These are phyloP conservation scores for Lumbricus terrestris DNA, from an alignment of 2,888 invertebrate genomes.

Conservation along the genomic window DNA sequence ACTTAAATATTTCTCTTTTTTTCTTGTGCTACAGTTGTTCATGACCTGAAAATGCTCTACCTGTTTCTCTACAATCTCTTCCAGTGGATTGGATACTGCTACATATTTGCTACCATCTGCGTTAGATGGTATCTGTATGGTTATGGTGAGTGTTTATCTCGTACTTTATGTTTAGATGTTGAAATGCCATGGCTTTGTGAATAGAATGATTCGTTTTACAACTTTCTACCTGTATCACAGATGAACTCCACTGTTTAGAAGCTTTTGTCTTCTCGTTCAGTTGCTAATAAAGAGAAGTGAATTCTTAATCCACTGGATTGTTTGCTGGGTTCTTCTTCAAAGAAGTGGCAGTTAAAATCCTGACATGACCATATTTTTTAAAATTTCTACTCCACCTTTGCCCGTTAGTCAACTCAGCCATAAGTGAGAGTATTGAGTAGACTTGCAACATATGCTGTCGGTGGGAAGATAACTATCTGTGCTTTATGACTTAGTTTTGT, in stretches of 20 bases:
- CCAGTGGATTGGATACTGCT: slow-evolving; percentile 69
- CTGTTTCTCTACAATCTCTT: slow-evolving; percentile 83
- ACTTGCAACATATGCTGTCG: too few species aligned
- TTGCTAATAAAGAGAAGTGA: too few species aligned
- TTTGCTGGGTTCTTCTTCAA: too few species aligned
- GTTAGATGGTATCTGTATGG: slow-evolving; percentile 77
- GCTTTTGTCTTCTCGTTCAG: too few species aligned
- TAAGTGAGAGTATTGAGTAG: too few species aligned
- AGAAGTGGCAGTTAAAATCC: too few species aligned
- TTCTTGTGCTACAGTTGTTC: slow-evolving; percentile 34
- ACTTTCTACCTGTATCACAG: too few species aligned
- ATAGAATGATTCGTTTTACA: neutral
- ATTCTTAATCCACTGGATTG: too few species aligned
- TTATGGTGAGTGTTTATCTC: slow-evolving; percentile 61
- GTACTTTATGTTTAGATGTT: neutral
- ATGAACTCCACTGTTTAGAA: too few species aligned
- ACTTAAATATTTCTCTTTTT: neutral
- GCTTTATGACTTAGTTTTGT: neutral
- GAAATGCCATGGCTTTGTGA: neutral
- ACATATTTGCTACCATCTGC: slow-evolving; percentile 72
- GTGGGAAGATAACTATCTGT: neutral
- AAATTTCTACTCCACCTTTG: too few species aligned
- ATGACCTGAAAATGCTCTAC: slow-evolving; percentile 66
- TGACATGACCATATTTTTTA: too few species aligned
- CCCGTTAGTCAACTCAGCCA: too few species aligned